Evolutionary conservation across 2,888 invertebrate species (phyloP).

Genomic region (Melinopterus prodromus): DNA sequence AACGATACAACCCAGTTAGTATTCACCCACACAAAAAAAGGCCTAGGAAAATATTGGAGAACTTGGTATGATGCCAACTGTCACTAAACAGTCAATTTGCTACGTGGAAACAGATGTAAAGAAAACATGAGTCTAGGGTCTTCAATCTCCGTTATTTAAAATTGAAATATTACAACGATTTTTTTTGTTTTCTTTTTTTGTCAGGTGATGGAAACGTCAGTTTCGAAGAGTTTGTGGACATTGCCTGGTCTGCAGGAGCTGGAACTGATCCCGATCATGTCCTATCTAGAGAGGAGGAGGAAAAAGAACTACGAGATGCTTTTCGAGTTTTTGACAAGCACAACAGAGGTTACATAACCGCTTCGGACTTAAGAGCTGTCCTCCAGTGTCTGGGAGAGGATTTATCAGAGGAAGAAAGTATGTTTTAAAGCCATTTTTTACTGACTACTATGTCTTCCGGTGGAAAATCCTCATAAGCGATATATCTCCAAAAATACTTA

Average conservation of each 20-base stretch:
- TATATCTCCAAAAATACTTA: neutral
- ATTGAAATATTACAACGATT: neutral
- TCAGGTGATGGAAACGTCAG: slow-evolving; percentile 87
- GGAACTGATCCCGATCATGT: slow-evolving; percentile 55
- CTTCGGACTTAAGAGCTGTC: slow-evolving; percentile 86
- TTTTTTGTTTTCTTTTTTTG: neutral
- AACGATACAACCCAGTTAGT: no score
- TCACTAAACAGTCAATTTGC: no score
- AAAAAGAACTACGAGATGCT: slow-evolving; percentile 83
- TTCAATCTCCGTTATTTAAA: neutral
- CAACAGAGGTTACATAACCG: slow-evolving; percentile 91
- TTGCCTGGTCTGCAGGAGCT: slow-evolving; percentile 61
- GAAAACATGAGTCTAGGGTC: no score
- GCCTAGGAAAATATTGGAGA: no score
- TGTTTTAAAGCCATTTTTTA: slow-evolving; percentile 55
- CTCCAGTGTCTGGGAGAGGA: slow-evolving; percentile 90
- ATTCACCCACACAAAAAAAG: no score
- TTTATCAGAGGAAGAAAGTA: slow-evolving; percentile 89
- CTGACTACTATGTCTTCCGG: neutral
- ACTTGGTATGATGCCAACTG: no score
- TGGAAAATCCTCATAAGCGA: neutral
- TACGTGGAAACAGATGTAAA: no score
- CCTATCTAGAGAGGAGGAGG: slow-evolving; percentile 83
- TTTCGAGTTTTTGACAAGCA: slow-evolving; percentile 92
- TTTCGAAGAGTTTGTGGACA: slow-evolving; percentile 88